phyloP scores from a whole-genome alignment of 2,113 vertebrate species.

The Eclectus roratus region DNA sequence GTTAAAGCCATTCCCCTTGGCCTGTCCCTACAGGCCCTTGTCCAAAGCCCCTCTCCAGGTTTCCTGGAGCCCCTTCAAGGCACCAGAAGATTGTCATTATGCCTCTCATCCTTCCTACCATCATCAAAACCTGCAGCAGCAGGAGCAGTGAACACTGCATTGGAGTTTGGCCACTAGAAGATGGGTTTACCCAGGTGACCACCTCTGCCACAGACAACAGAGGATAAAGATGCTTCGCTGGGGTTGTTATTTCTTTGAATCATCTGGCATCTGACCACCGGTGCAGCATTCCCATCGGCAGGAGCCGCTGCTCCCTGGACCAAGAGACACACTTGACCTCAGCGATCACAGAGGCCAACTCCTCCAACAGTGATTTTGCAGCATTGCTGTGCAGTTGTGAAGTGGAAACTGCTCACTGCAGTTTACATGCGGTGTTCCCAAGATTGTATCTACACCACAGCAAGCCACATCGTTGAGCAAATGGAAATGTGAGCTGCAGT shows the following conservation, averaged over 20 bases:
- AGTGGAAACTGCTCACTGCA: not conserved
- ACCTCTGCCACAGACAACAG: not conserved
- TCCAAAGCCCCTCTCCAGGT: not conserved
- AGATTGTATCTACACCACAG: constrained; percentile 32
- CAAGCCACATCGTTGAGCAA: not conserved
- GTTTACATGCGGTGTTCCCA: not conserved
- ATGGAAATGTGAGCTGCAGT: constrained; percentile 20
- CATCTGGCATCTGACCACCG: accelerated
- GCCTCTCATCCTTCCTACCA: not conserved
- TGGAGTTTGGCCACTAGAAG: not conserved
- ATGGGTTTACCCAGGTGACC: not conserved
- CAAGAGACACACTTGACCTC: not conserved
- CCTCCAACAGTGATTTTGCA: not conserved
- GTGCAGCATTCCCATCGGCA: accelerated
- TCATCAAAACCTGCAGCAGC: not conserved
- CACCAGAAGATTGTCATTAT: not conserved
- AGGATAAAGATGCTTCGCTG: accelerated
- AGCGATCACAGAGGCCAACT: not conserved
- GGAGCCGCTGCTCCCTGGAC: not conserved
- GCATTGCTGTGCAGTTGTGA: not conserved
- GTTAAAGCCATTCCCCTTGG: not conserved
- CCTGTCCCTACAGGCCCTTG: not conserved
- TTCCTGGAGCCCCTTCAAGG: not conserved
- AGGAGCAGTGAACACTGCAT: not conserved
- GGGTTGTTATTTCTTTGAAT: not conserved